phyloP scores from a whole-genome alignment of 2,797 vertebrate species.

The Decapterus maruadsi region DNA sequence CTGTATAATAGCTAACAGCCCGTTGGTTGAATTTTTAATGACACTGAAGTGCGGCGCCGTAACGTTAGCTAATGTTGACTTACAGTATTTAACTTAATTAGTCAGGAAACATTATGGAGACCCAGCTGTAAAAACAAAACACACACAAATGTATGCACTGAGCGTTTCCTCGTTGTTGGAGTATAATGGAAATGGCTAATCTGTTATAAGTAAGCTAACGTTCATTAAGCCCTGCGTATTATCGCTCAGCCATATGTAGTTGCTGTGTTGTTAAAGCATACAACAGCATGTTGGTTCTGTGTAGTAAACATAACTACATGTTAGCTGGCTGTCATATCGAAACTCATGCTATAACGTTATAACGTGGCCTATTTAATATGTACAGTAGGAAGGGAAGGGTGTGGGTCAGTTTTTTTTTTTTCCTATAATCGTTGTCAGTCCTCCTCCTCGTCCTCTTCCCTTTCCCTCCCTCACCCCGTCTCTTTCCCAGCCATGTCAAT shows the following conservation, averaged over 20 bases:
- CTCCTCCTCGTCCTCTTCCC: not conserved
- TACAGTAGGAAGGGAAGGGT: slow-evolving; percentile 25
- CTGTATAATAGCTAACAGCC: not conserved
- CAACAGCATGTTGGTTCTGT: not conserved
- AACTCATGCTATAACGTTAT: too few relatives aligned
- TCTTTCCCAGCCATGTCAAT: slow-evolving; percentile 62
- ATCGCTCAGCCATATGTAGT: not conserved
- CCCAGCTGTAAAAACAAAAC: not conserved
- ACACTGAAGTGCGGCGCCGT: not conserved
- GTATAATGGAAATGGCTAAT: not conserved
- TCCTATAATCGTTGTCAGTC: slow-evolving; percentile 13
- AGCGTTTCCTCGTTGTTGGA: fast-evolving
- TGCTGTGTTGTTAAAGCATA: slow-evolving; percentile 5
- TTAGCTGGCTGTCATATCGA: not conserved
- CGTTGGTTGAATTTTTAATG: slow-evolving; percentile 29
- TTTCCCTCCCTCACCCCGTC: slow-evolving; percentile 1
- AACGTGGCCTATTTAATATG: not conserved
- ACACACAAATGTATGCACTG: fast-evolving
- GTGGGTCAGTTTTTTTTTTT: slow-evolving; percentile 18
- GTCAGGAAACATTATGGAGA: not conserved
- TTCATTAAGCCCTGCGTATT: not conserved
- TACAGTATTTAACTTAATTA: not conserved
- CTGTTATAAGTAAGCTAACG: not conserved
- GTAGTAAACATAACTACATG: not conserved
- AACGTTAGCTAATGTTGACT: slow-evolving; percentile 18